Evolutionary conservation across 2,797 vertebrate genomes (phyloP), one percentile per base, ranked within the genome.

Genomic region (Semaprochilodus insignis): DNA sequence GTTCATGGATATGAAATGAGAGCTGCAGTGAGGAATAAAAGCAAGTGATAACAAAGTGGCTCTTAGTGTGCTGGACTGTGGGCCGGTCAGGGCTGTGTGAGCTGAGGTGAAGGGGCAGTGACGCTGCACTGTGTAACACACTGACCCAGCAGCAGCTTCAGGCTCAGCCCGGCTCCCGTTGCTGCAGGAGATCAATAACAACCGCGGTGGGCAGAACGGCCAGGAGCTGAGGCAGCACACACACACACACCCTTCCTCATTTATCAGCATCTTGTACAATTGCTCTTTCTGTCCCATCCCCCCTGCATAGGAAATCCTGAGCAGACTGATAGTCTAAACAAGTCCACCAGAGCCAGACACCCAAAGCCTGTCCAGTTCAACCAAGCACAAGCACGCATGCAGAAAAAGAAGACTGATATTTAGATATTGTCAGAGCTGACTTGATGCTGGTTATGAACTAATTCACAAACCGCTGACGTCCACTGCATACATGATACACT

Each of bases 101-200:
- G 55, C 34, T 21, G 75, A 66, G 48, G 51, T 54, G 73, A 59
- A 52, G 65, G 48, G 34, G 54, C 54, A 57, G 66, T 83, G 76
- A 76, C 52, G 25, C 44, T 66, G 80, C 76, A 84, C 19, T 19
- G 60, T n/a, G 25, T 36, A 81, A 81, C 44, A 60, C 62, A 76
- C 77, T 73, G 81, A 71, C 81, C 67, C 48, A 69, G 78, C 72
- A 71, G 67, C 65, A 82, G 57, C 55, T 76, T 69, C 62, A 74
- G 59, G 48, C 25, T 66, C 27, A 52, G 55, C 63, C 19, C n/a
- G 7, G 67, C 66, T 79, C 36, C 11, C 70, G 67, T 81, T 67
- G 36, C 74, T 82, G 83, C 83, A 84, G 80, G 40, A 74, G 83
- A 90, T 92, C 90, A 74, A 90, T 93, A 74, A 6, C 23, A 60